Evolutionary conservation across 2,113 vertebrate genomes (phyloP), one percentile per base, ranked within the genome.

Genomic region (Forbesichthys papilliferus): DNA sequence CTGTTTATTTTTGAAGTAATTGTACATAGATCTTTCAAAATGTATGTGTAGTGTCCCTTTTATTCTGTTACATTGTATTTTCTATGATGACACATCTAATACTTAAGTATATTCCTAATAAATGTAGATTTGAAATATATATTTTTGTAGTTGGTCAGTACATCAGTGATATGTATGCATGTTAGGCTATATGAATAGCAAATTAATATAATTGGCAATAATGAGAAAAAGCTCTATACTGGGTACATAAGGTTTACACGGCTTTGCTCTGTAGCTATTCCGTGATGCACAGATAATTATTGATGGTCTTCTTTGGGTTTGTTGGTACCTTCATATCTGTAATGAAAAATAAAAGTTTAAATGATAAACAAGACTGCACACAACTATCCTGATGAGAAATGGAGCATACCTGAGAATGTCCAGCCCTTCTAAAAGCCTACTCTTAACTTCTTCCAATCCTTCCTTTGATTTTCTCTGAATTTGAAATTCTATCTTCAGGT

Each of bases 381-480:
- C 27, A 20, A 20, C 9, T 9, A n/a, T 16, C 9, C 18, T 20
- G 20, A 59, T 36, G 20, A 1, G 5, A 1, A 42, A 42, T 42
- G 51, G 8, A 57, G 65, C 64, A 5, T 75, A 96, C 96, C 94
- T 96, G 81, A 95, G 93, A 74, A 89, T 92, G 68, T 83, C 88
- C 58, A 97, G 92, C 75, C 96, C 94, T 57, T 72, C 75, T 13
- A 92, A 83, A 11, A 98, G 93, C 64, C 88, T 91, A 65, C 75
- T 90, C 74, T 90, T 93, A 56, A 93, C 85, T 47, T 91, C 86
- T 66, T 95, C 92, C 83, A 96, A 81, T 62, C 91, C 81, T 63
- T 87, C 88, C 59, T 95, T 96, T 11, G 87, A 94, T 85, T 87
- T 90, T 74, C 91, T 93, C 84, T 96, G 95, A 59, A 93, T 86